Conservation (phyloP, 2,797 vertebrate genomes). For the Chelmon rostratus region DNA sequence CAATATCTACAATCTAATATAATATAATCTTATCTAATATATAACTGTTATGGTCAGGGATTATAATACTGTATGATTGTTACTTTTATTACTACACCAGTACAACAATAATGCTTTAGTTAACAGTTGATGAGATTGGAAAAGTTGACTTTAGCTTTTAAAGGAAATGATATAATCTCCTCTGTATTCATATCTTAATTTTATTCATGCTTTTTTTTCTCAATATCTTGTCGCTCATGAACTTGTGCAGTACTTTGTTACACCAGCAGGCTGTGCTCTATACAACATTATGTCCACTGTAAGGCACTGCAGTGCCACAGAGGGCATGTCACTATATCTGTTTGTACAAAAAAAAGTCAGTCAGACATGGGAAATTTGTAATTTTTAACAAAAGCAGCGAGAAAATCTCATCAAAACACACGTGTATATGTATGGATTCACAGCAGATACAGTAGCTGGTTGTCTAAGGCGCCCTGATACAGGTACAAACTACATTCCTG, state of each 20-base stretch:
- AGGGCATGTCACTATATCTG: neutral
- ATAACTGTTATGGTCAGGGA: neutral
- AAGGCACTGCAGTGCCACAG: neutral
- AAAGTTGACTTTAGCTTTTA: neutral
- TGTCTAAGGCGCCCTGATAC: neutral
- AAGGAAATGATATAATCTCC: neutral
- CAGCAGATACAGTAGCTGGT: neutral
- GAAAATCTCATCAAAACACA: neutral
- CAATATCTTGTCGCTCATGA: neutral
- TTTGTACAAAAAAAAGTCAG: neutral
- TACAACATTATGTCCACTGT: conserved; percentile 16
- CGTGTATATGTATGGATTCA: neutral
- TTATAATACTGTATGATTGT: neutral
- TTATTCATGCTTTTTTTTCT: neutral
- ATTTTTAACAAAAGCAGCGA: neutral
- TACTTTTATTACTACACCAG: neutral
- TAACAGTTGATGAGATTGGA: neutral
- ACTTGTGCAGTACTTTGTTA: conserved; percentile 2
- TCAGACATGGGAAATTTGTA: neutral
- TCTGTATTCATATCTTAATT: neutral
- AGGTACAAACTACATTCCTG: neutral
- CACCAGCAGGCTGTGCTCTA: conserved; percentile 64
- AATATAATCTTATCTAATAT: too few relatives aligned
- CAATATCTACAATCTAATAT: too few relatives aligned
- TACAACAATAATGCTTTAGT: neutral